Evolutionary conservation across 2,888 invertebrate species (phyloP), one percentile per base, ranked within the genome.

Genomic region (Lasioglossum leucozonium): DNA sequence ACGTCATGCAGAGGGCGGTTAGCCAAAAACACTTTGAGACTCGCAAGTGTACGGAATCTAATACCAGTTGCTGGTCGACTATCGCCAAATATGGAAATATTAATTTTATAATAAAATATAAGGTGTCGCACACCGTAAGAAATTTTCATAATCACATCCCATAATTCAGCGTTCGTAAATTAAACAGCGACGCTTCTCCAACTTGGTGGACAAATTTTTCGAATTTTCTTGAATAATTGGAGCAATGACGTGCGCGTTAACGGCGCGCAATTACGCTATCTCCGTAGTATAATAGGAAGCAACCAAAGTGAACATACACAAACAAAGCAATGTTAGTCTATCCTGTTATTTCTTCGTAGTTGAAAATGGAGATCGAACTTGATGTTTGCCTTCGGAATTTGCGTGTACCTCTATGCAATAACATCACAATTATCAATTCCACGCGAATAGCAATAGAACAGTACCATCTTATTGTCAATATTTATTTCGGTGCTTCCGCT

Each of bases 281-380:
- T 40, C n/a, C 67, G 67, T 22, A 40, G n/a, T 22, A 67, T n/a
- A 11, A 67, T 40, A 67, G 22, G 37, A 37, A 69, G 0, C 13
- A 40, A n/a, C n/a, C 22, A n/a, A 44, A 69, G 11, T 69, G 11
- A n/a, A 40, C 69, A 69, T 69, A n/a, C 37, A n/a, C n/a, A 40
- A 69, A 69, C 40, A n/a, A 37, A 13, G 69, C 4, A 4, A 18
- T 40, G 67, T 69, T 69, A 5, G 37, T 69, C n/a, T 4, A 69
- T 11, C 40, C 22, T 69, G 69, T 69, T 69, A 40, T 69, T 69
- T 40, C 67, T 69, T 69, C 67, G 1, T 37, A n/a, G 37, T 69
- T 37, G 67, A 40, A 40, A 37, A 37, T 10, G 37, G 22, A 10
- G n/a, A 37, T 37, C 13, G 37, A 11, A 40, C 40, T 37, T 40